Evolutionary conservation across 1,140 invertebrate genomes (phyloP), one percentile per base, ranked within the genome.

Genomic region (Lysiphlebus fabarum): DNA sequence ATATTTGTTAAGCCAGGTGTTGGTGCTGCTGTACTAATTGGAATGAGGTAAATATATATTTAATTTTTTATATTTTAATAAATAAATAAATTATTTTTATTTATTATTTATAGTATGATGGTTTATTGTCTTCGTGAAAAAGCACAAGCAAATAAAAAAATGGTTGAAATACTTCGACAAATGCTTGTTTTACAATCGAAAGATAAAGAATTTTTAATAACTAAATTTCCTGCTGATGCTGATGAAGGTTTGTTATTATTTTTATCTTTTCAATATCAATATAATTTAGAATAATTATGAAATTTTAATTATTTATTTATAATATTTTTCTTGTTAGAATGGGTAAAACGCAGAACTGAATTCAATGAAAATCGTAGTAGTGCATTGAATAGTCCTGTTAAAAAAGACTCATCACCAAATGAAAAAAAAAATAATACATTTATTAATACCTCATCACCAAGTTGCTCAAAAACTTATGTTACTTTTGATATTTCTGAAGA

Each of bases 171-270:
- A 41, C 74, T 90, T 43, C 81, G 85, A 12, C 81, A 86, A 42
- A 90, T 91, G 83, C 74, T 91, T 40, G 75, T 85, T 42, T 72
- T 87, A 63, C 86, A 88, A 69, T 84, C 86, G 1, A 84, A 86
- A 71, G 90, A 92, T 71, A 90, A 90, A 73, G 85, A 90, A 65
- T 90, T 87, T 75, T 77, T 90, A 44, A 75, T 89, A n/a, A 70
- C 77, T 38, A 81, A 79, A 66, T 83, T 87, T 65, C 71, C 78
- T 9, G 70, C 70, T 63, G 65, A 72, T 8, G 71, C 75, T 17
- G 69, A 73, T 48, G 72, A 74, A 65, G 57, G 77, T 77, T 67
- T 76, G 66, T 70, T 10, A 7, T 44, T 56, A 49, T 49, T 57
- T 41, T 14, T 34, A 40, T 40, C 17, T 49, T 49, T 36, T 40